These are phyloP conservation scores for Aporophyla nigra DNA, from an alignment of 2,888 invertebrate genomes.

Conservation along the genomic window DNA sequence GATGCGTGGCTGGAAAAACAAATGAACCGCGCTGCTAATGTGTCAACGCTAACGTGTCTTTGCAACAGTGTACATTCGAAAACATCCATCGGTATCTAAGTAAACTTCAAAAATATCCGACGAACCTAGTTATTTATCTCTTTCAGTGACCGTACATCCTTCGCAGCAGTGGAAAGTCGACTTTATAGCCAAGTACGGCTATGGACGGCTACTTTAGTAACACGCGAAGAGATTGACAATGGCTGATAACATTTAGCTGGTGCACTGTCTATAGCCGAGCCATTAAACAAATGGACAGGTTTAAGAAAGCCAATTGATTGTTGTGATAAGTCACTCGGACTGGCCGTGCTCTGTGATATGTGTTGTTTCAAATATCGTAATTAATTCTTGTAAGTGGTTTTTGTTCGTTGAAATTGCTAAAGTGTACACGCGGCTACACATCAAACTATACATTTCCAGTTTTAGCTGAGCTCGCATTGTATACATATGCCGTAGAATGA, in stretches of 20 bases:
- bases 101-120: no score
- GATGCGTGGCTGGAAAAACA: no score
- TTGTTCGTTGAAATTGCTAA: conserved; percentile 8
- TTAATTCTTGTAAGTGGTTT: conserved; percentile 26
- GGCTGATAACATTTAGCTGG: conserved; percentile 87
- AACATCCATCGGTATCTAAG: no score
- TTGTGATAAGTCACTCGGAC: conserved; percentile 86
- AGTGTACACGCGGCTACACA: no score
- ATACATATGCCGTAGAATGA: no score
- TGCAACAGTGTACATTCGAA: no score
- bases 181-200: conserved; percentile 56
- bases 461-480: no score
- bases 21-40: neutral
- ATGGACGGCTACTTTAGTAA: conserved; percentile 79
- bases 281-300: conserved; percentile 89
- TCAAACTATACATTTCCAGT: no score
- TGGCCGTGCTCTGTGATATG: conserved; percentile 61
- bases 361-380: conserved; percentile 40
- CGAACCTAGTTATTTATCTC: no score
- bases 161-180: neutral
- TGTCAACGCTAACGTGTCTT: neutral
- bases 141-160: neutral
- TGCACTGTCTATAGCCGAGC: conserved; percentile 81
- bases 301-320: conserved; percentile 85
- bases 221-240: conserved; percentile 85